Evolutionary conservation across 2,113 vertebrate genomes (phyloP).

Genomic region (Paraplagusia blochii): DNA sequence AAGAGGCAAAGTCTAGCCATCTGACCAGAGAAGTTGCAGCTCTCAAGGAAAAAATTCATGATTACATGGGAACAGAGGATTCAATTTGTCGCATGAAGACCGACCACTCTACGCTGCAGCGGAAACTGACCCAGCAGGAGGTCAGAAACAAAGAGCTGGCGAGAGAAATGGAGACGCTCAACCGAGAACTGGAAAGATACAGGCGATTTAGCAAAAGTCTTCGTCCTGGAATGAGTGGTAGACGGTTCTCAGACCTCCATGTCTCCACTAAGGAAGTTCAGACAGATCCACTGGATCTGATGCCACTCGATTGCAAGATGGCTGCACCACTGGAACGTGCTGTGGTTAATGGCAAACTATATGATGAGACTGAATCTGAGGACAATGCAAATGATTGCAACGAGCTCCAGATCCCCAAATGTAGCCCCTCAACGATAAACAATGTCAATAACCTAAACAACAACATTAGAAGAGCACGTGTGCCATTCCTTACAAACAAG

Average conservation of each 20-base stretch:
- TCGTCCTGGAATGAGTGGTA: slow-evolving; percentile 85
- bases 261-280: slow-evolving; percentile 92
- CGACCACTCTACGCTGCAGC: slow-evolving; percentile 86
- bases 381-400: slow-evolving; percentile 78
- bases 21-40: slow-evolving; percentile 88
- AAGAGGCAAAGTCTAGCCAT: slow-evolving; percentile 90
- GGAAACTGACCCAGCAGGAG: slow-evolving; percentile 91
- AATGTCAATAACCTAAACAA: slow-evolving; percentile 85
- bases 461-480: slow-evolving; percentile 78
- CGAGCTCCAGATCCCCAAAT: slow-evolving; percentile 78
- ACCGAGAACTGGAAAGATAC: slow-evolving; percentile 89
- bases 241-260: slow-evolving; percentile 89
- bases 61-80: slow-evolving; percentile 90
- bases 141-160: slow-evolving; percentile 90
- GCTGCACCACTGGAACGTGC: slow-evolving; percentile 81
- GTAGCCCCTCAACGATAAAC: slow-evolving; percentile 76
- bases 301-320: slow-evolving; percentile 81
- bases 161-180: slow-evolving; percentile 92
- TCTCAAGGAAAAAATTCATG: slow-evolving; percentile 94
- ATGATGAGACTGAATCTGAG: slow-evolving; percentile 79
- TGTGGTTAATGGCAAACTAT: slow-evolving; percentile 86
- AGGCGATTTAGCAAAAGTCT: slow-evolving; percentile 89
- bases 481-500: slow-evolving; percentile 85
- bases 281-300: slow-evolving; percentile 83
- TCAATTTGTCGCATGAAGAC: slow-evolving; percentile 85